These are phyloP conservation scores for Temnothorax nylanderi DNA, from an alignment of 1,140 invertebrate species.

Conservation along the genomic window DNA sequence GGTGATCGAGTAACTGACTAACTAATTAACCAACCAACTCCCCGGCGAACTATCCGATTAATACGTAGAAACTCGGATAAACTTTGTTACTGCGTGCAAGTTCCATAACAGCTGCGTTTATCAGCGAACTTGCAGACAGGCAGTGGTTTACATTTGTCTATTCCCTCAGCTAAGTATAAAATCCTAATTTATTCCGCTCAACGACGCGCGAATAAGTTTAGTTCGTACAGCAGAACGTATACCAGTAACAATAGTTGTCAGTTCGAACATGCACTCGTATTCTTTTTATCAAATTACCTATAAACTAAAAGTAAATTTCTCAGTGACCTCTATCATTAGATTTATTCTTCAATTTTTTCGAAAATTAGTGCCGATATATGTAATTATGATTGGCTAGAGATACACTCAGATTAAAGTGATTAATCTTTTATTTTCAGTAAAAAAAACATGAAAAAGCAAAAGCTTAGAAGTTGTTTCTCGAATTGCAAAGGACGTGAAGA, in stretches of 20 bases:
- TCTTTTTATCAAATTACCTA: not conserved
- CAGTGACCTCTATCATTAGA: not conserved
- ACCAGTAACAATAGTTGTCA: not conserved
- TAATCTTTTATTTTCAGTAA: not conserved
- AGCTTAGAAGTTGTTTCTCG: not conserved
- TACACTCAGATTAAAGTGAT: not conserved
- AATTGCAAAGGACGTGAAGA: not conserved
- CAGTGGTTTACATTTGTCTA: slow-evolving; percentile 54
- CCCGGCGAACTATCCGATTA: slow-evolving; percentile 57
- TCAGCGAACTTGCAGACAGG: slow-evolving; percentile 60
- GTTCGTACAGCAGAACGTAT: not conserved
- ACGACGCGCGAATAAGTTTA: slow-evolving; percentile 43
- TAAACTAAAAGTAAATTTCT: not conserved
- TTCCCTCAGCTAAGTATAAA: slow-evolving; percentile 54
- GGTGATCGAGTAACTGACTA: slow-evolving; percentile 57
- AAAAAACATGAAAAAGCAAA: not conserved
- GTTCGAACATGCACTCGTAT: not conserved
- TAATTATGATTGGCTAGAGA: not conserved
- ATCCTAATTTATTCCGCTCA: slow-evolving; percentile 56
- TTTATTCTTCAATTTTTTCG: not conserved
- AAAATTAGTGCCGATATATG: not conserved
- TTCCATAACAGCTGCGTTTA: slow-evolving; percentile 59
- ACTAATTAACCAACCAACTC: slow-evolving; percentile 54
- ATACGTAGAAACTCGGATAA: slow-evolving; percentile 60
- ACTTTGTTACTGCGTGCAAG: slow-evolving; percentile 57